Conservation (phyloP, 2,888 invertebrate genomes). For the Agonopterix alstromeriana region DNA sequence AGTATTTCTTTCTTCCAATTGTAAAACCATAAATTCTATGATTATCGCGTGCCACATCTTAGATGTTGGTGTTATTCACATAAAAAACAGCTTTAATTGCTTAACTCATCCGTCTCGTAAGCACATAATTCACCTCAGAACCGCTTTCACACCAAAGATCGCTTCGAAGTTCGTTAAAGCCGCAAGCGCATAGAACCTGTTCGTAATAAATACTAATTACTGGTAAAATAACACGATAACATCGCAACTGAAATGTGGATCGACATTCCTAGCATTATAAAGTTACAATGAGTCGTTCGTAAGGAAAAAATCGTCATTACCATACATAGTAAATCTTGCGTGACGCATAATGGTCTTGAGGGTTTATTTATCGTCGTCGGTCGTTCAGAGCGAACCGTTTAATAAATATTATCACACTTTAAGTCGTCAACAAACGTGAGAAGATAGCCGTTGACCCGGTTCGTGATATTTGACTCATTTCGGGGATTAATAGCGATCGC, state of each 20-base stretch:
- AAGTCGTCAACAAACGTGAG: constrained; percentile 74
- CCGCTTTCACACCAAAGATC: constrained; percentile 58
- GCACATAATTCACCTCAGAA: constrained; percentile 57
- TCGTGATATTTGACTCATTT: constrained; percentile 74
- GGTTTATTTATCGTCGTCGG: constrained; percentile 65
- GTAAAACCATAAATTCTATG: constrained; percentile 49
- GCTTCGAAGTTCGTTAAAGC: constrained; percentile 30
- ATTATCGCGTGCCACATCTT: constrained; percentile 60
- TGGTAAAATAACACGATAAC: constrained; percentile 69
- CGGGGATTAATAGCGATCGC: constrained; percentile 67
- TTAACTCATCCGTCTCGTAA: constrained; percentile 55
- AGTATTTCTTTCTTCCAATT: constrained; percentile 29
- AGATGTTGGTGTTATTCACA: constrained; percentile 44
- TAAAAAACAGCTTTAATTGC: constrained; percentile 64
- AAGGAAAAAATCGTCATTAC: constrained; percentile 50
- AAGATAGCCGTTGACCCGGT: constrained; percentile 72
- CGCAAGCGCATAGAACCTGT: constrained; percentile 35
- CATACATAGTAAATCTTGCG: constrained; percentile 68
- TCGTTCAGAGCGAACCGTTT: constrained; percentile 67
- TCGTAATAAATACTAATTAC: constrained; percentile 74
- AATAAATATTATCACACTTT: constrained; percentile 75
- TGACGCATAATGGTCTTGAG: constrained; percentile 67
- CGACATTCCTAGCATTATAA: constrained; percentile 42
- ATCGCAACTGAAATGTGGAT: constrained; percentile 45
- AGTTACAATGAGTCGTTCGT: constrained; percentile 33